phyloP scores from a whole-genome alignment of 2,797 vertebrate genomes.

The Dallia pectoralis region DNA sequence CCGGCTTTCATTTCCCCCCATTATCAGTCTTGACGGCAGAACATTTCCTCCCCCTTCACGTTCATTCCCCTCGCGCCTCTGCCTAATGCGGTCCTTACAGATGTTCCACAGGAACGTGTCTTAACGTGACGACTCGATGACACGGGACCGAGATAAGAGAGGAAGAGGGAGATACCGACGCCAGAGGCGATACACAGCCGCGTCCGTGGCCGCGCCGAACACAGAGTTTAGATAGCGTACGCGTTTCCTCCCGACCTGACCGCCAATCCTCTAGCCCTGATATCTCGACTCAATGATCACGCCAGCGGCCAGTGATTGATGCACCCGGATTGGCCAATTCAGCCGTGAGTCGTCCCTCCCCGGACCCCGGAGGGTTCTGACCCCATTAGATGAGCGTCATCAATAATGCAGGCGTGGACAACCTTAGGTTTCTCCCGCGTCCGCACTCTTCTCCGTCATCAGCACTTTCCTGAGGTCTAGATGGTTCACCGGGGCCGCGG shows the following conservation, averaged over 20 bases:
- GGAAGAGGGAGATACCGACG: background rate
- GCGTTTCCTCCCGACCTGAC: background rate
- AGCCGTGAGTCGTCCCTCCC: conserved; percentile 24
- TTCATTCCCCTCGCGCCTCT: conserved; percentile 46
- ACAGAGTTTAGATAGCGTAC: background rate
- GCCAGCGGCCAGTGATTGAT: conserved; percentile 22
- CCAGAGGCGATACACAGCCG: too few species aligned
- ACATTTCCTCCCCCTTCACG: conserved; percentile 53
- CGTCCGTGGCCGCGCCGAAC: background rate
- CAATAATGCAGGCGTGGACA: conserved; percentile 65
- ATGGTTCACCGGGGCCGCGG: conserved; percentile 45
- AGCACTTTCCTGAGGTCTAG: conserved; percentile 51
- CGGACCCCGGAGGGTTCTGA: conserved; percentile 30
- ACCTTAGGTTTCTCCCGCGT: conserved; percentile 47
- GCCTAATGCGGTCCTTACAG: conserved; percentile 48
- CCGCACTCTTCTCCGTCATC: conserved; percentile 45
- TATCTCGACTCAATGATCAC: too few species aligned
- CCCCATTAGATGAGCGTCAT: conserved; percentile 70
- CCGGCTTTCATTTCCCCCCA: conserved; percentile 59
- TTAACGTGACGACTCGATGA: conserved; percentile 48
- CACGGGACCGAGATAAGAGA: background rate
- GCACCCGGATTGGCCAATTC: conserved; percentile 46
- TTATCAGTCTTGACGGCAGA: conserved; percentile 39
- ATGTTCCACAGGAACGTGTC: conserved; percentile 51
- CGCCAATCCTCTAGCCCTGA: background rate